These are phyloP conservation scores for Mechanitis mazaeus DNA, from an alignment of 2,888 invertebrate genomes.

Conservation along the genomic window DNA sequence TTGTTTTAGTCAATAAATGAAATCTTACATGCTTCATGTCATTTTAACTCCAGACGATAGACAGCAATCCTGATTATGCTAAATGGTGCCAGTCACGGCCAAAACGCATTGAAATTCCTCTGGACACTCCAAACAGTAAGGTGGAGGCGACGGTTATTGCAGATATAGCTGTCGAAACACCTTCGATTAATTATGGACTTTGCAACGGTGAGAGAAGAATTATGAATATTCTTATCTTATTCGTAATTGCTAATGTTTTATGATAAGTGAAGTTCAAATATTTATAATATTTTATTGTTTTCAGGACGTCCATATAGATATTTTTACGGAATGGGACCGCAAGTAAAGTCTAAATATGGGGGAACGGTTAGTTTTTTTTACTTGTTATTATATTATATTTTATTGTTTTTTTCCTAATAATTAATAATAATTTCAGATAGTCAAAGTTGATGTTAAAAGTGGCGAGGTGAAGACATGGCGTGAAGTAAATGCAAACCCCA, in stretches of 20 bases:
- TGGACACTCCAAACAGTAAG: conserved; percentile 68
- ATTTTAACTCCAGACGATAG: conserved; percentile 67
- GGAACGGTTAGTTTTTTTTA: conserved; percentile 77
- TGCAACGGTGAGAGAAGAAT: conserved; percentile 54
- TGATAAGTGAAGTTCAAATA: background rate
- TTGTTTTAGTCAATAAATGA: no score
- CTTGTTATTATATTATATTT: conserved; percentile 1
- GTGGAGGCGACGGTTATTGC: conserved; percentile 80
- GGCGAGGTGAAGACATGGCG: conserved; percentile 83
- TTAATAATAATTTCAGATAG: conserved; percentile 71
- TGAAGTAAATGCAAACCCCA: conserved; percentile 84
- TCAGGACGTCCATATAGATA: conserved; percentile 84
- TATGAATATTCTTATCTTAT: no score
- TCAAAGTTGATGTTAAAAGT: conserved; percentile 84
- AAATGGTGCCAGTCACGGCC: conserved; percentile 86
- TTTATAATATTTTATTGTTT: conserved; percentile 28
- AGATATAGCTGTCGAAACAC: conserved; percentile 90
- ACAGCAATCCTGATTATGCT: conserved; percentile 83
- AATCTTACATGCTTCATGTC: no score
- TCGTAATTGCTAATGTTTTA: no score
- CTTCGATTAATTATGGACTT: conserved; percentile 85
- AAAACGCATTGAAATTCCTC: conserved; percentile 83
- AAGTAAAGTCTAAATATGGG: conserved; percentile 82
- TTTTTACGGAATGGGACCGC: conserved; percentile 92
- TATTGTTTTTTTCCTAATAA: conserved; percentile 22